phyloP scores from a whole-genome alignment of 2,113 vertebrate genomes.

The Neogale vison region DNA sequence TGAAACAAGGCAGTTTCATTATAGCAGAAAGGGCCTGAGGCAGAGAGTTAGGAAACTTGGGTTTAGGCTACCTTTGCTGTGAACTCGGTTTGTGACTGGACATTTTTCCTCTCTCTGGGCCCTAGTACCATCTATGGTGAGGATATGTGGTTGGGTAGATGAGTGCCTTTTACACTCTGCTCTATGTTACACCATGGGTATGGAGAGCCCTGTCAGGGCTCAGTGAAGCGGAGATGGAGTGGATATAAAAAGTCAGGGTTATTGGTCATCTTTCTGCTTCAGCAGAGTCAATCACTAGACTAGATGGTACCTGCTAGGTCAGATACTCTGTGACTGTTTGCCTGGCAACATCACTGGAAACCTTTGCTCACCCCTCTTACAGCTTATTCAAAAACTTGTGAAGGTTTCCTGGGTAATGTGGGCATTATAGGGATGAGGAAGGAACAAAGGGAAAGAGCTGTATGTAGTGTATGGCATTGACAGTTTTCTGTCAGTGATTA shows the following conservation, averaged over 20 bases:
- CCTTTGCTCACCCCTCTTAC: neutral
- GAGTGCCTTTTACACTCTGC: neutral
- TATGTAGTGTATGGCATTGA: neutral
- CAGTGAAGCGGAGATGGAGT: neutral
- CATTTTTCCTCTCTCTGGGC: neutral
- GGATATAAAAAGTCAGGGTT: neutral
- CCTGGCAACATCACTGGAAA: neutral
- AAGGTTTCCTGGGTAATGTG: neutral
- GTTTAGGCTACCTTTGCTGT: neutral
- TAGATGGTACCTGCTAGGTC: neutral
- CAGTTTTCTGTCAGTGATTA: neutral
- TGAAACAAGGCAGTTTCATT: slow-evolving; percentile 28
- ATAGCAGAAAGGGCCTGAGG: neutral
- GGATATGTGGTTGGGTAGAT: neutral
- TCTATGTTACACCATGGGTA: neutral
- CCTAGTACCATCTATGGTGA: neutral
- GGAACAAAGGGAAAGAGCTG: neutral
- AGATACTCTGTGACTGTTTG: neutral
- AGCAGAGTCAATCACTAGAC: neutral
- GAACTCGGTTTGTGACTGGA: neutral
- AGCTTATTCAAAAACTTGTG: neutral
- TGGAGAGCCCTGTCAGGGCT: neutral
- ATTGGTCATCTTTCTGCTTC: neutral
- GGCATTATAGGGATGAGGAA: neutral
- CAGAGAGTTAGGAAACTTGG: neutral